Conservation (phyloP, 2,888 invertebrate genomes). For the Geophilus truncorum region DNA sequence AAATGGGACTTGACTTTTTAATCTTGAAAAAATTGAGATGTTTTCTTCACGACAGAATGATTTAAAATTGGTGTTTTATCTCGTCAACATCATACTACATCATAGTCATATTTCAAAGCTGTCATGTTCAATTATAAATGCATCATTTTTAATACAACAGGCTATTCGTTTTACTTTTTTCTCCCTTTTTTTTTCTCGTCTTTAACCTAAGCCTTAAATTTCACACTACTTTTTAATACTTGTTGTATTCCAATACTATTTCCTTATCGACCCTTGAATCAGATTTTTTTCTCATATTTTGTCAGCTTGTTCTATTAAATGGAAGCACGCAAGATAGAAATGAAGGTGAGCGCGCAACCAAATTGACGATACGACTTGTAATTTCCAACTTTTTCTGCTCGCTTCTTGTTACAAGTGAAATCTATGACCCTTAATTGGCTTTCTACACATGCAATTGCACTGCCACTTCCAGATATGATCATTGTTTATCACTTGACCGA, state of each 20-base stretch:
- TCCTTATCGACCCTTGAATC: background rate
- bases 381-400: background rate
- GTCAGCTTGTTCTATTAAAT: background rate
- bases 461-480: background rate
- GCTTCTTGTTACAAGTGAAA: conserved; percentile 24
- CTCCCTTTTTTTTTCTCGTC: background rate
- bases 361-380: conserved; percentile 9
- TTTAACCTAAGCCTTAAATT: background rate
- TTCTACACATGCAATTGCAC: conserved; percentile 25
- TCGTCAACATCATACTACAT: conserved; percentile 23
- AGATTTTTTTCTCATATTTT: background rate
- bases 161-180: background rate
- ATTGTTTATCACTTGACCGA: conserved; percentile 9
- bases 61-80: conserved; percentile 17
- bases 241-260: background rate
- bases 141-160: conserved; percentile 21
- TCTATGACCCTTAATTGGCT: conserved; percentile 20
- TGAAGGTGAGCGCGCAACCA: background rate
- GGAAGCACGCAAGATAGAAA: background rate
- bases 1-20: background rate
- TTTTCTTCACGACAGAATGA: conserved; percentile 21
- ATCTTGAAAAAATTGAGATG: conserved; percentile 1
- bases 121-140: conserved; percentile 18
- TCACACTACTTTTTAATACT: background rate
- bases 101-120: conserved; percentile 14